A percentile compares a stretch with the other conserved stretches of the same genome.
phyloP scores from a whole-genome alignment of 1,140 invertebrate species.

The Parasteatoda tepidariorum region DNA sequence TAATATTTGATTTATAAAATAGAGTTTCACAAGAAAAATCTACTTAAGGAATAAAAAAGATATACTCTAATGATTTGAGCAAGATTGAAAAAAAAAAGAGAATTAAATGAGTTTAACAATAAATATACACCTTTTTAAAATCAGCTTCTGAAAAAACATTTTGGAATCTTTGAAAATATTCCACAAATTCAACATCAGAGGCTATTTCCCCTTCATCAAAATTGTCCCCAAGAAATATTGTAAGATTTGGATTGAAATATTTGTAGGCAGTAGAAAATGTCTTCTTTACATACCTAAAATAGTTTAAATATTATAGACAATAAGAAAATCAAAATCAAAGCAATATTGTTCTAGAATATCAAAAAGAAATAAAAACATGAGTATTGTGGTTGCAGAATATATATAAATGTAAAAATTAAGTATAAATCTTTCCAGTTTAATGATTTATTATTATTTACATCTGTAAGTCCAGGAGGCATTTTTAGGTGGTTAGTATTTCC shows the following conservation, averaged over 20 bases:
- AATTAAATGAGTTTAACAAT: neutral
- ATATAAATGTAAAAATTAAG: neutral
- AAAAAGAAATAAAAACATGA: too few species aligned
- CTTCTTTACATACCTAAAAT: slow-evolving; percentile 80
- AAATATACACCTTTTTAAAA: slow-evolving; percentile 37
- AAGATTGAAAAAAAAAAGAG: too few species aligned
- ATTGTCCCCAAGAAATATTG: slow-evolving; percentile 90
- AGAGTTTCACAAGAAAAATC: too few species aligned
- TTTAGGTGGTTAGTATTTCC: too few species aligned
- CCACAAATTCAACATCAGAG: slow-evolving; percentile 74
- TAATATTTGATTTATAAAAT: too few species aligned
- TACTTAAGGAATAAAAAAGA: too few species aligned
- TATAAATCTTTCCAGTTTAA: too few species aligned
- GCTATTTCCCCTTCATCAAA: slow-evolving; percentile 92
- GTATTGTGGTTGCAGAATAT: neutral
- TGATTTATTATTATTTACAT: too few species aligned
- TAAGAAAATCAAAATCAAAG: neutral
- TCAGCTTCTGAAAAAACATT: slow-evolving; percentile 72
- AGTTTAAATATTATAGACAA: neutral
- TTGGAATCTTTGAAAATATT: slow-evolving; percentile 78
- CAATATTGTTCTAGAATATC: neutral
- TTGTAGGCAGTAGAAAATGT: slow-evolving; percentile 80
- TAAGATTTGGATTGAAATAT: slow-evolving; percentile 84
- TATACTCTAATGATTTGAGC: too few species aligned
- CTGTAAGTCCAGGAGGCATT: too few species aligned